Conservation (phyloP, 2,797 vertebrate species). For the Hirundo rustica region DNA sequence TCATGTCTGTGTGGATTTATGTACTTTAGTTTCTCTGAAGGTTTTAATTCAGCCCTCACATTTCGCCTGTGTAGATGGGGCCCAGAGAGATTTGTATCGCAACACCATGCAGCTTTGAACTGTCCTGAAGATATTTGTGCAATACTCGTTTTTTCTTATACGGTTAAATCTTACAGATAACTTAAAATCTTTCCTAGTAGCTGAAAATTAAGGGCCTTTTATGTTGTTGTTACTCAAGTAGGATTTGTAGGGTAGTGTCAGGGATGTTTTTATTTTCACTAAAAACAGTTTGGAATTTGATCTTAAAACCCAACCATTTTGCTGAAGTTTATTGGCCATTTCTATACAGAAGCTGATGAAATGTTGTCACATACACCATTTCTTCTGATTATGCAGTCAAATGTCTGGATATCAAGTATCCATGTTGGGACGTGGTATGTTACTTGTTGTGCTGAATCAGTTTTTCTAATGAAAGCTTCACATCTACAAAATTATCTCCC, state of each 20-base stretch:
- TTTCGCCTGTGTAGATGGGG: not conserved
- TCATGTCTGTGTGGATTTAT: not conserved
- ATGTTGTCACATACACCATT: not conserved
- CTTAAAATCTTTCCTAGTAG: not conserved
- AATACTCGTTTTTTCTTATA: not conserved
- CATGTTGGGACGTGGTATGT: not conserved
- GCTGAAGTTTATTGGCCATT: not conserved
- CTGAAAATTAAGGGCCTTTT: not conserved
- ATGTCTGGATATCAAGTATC: not conserved
- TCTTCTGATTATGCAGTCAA: not conserved
- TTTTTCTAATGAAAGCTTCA: not conserved
- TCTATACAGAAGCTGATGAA: not conserved
- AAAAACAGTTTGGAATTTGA: not conserved
- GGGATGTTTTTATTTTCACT: not conserved
- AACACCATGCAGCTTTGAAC: not conserved
- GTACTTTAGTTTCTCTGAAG: not conserved
- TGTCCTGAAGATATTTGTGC: not conserved
- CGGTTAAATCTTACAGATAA: not conserved
- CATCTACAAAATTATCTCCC: not conserved
- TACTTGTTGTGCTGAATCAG: not conserved
- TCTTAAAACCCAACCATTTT: not conserved
- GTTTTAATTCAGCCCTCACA: not conserved
- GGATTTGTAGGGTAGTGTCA: not conserved
- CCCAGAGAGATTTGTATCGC: not conserved
- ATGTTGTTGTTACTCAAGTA: not conserved